Conservation (phyloP, 2,888 invertebrate species). For the Phalera bucephala region DNA sequence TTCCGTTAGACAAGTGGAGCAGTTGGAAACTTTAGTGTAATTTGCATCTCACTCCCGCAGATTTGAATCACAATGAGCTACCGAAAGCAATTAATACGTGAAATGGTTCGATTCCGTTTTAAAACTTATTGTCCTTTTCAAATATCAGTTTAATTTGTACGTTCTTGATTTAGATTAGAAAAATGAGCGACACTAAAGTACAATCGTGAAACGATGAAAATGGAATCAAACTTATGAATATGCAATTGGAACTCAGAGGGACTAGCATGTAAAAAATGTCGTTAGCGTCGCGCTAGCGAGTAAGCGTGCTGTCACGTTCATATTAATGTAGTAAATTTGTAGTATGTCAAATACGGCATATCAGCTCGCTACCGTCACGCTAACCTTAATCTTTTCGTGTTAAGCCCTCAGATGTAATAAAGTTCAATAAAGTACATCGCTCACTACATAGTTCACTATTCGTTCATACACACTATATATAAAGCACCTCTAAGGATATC, state of each 20-base stretch:
- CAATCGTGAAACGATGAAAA: too few relatives aligned
- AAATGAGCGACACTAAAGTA: slow-evolving; percentile 31
- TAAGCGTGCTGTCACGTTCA: too few relatives aligned
- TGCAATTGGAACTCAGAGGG: too few relatives aligned
- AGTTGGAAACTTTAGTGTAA: slow-evolving; percentile 29
- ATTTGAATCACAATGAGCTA: slow-evolving; percentile 79
- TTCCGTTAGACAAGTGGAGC: slow-evolving; percentile 19
- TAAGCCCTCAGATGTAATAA: too few relatives aligned
- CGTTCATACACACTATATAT: slow-evolving; percentile 8
- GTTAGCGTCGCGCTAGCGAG: too few relatives aligned
- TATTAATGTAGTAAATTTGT: slow-evolving; percentile 21
- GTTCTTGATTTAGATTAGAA: slow-evolving; percentile 43
- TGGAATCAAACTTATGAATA: too few relatives aligned
- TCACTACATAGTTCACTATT: slow-evolving; percentile 43
- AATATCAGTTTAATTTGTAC: slow-evolving; percentile 70
- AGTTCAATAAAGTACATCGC: slow-evolving; percentile 68
- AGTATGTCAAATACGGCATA: too few relatives aligned
- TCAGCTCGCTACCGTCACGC: too few relatives aligned
- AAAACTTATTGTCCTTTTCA: slow-evolving; percentile 78
- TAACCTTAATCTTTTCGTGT: too few relatives aligned
- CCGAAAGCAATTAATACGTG: slow-evolving; percentile 81
- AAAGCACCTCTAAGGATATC: not conserved
- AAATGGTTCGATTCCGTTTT: slow-evolving; percentile 75
- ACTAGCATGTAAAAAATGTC: too few relatives aligned
- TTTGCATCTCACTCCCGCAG: slow-evolving; percentile 73